Evolutionary conservation across 1,140 invertebrate genomes (phyloP), one percentile per base, ranked within the genome.

Genomic region (Drosophila rufa): DNA sequence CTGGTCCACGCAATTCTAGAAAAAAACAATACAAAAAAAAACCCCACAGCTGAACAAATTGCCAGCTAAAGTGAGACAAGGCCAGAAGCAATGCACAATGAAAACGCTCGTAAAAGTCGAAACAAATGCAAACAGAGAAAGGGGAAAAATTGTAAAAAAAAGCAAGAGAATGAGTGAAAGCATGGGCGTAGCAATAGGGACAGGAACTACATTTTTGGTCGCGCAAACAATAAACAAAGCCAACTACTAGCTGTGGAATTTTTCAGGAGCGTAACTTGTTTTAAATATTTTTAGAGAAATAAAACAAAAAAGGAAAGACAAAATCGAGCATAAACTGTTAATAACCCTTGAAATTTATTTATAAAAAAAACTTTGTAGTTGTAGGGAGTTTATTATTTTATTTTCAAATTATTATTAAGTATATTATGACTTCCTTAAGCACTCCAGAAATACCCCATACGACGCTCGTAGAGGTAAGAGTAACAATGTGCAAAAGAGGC

Each of bases 101-200:
- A 70, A 78, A 79, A 78, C 45, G 66, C 75, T 64, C 76, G 78
- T 81, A 71, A 81, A 81, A 77, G 50, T 77, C 55, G 48, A 71
- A 65, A 73, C 67, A 73, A 79, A 60, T 75, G 69, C 71, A 75
- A 74, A 55, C 40, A 17, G 57, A 12, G n/a, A 74, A 53, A 25
- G 17, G 42, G 42, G 9, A 43, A 42, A 70, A 19, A 40, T 25
- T 4, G 12, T 42, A 40, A 17, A 40, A n/a, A 73, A 56, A 71
- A 17, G 22, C 19, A 5, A 22, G 36, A 36, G 25, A 33, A 36
- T 15, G 14, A 42, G 27, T 19, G 3, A 27, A 27, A 27, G n/a
- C 58, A 67, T 30, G 58, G 62, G 38, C 61, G 38, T 53, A 51
- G 45, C 51, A 15, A 55, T 7, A 14, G 33, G 6, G 36, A 19